A percentile compares a stretch with the other conserved stretches of the same genome.
These are phyloP conservation scores for Caenorhabditis uteleia DNA, from an alignment of 2,888 invertebrate species.

Conservation along the genomic window DNA sequence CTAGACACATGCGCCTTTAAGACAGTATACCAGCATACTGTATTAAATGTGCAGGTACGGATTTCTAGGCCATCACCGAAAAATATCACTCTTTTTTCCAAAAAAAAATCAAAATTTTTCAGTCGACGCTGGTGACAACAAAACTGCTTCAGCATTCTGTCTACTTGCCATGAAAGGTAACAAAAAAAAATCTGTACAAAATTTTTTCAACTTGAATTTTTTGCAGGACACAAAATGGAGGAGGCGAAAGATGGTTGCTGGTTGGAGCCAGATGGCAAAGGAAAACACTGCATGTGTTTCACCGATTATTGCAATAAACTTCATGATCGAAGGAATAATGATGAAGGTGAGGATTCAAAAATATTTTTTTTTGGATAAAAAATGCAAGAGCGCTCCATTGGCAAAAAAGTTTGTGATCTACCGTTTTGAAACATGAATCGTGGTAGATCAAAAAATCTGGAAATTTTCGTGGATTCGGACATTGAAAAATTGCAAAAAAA, in stretches of 20 bases:
- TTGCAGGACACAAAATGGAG: slow-evolving; percentile 35
- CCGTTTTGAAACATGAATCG: no score
- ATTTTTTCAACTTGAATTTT: neutral
- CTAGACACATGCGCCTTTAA: no score
- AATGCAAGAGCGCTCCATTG: neutral
- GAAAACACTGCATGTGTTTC: slow-evolving; percentile 63
- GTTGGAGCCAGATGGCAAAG: slow-evolving; percentile 60
- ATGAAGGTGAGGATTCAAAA: slow-evolving; percentile 26
- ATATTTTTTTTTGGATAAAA: neutral
- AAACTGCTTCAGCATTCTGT: slow-evolving; percentile 59
- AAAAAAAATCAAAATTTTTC: no score
- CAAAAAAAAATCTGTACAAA: neutral
- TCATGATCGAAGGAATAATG: slow-evolving; percentile 44
- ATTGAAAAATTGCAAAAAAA: no score
- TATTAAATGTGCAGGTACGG: no score
- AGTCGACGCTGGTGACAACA: slow-evolving; percentile 60
- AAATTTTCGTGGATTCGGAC: no score
- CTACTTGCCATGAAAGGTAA: slow-evolving; percentile 50
- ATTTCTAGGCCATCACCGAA: no score
- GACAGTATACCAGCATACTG: no score
- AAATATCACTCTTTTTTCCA: no score
- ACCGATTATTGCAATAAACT: slow-evolving; percentile 61
- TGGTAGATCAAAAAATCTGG: no score
- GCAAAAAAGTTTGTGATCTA: no score
- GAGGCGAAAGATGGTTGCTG: slow-evolving; percentile 59